Base-by-base conservation (phyloP, 2,888 invertebrate species). In the Luperina testacea region DNA sequence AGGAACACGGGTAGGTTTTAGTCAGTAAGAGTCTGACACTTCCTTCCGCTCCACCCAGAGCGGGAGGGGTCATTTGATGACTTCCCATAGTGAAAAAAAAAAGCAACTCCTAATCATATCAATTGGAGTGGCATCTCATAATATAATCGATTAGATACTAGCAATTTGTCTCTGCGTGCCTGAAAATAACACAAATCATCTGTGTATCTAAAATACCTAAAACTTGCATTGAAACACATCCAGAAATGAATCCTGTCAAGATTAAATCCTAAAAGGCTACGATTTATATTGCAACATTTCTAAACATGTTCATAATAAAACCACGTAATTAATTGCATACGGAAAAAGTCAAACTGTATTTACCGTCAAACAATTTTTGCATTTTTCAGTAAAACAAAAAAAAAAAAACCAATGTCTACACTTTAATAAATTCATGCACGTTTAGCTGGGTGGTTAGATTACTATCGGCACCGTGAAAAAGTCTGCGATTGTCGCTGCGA, bases 401-500 rank as follows among this genome's bases (percentile, higher is more conserved):
- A n/a, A 48, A 45, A 45, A 57, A 80, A 59, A 38, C 15, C 24
- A 11, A 81, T 32, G 42, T 53, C 72, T 59, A 61, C 59, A 79
- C 45, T 68, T 81, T 15, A 53, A 38, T 79, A 72, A 79, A 59
- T 67, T 65, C 73, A 80, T 73, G 74, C 81, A 51, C 80, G 79
- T 86, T 88, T 83, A 89, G 80, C 83, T 85, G 87, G 89, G 87
- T 84, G 87, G 88, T 87, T 59, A 87, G 89, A 89, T 89, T 88
- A 87, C 85, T 86, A 89, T 89, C 89, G 59, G 72, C 59, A 77
- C 88, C 89, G 87, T 87, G 89, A 88, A 88, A 88, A 80, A 67
- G 87, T 77, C 85, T 82, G 89, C 88, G 89, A 92, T 92, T 92
- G 92, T 92, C 91, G 90, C 90, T 90, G 79, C 83, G 83, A 84